A percentile compares a stretch with the other conserved stretches of the same genome.
Evolutionary conservation across 2,113 vertebrate genomes (phyloP).

Genomic region (Ptyas mucosa): DNA sequence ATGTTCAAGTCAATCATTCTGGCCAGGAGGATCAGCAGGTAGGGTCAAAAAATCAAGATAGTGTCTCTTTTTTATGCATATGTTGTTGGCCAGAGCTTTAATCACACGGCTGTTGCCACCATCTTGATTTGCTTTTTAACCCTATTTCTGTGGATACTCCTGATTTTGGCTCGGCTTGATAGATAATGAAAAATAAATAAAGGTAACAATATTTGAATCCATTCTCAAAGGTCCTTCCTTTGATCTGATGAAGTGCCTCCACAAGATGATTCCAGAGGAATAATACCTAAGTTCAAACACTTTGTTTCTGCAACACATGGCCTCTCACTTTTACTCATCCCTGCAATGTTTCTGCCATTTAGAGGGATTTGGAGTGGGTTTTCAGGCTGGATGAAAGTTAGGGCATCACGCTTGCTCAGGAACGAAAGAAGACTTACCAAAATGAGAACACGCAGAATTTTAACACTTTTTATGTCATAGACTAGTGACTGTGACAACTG

Average conservation of each 20-base stretch:
- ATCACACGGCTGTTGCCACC: background rate
- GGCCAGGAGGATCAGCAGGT: background rate
- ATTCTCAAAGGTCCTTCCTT: background rate
- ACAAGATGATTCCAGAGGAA: background rate
- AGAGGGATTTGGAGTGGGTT: background rate
- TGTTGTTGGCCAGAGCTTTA: background rate
- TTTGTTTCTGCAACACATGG: background rate
- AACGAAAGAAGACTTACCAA: background rate
- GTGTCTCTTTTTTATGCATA: background rate
- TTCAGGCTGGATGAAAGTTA: background rate
- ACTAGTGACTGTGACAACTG: background rate
- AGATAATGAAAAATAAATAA: background rate
- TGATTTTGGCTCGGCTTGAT: background rate
- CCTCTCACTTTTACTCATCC: background rate
- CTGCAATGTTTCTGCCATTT: background rate
- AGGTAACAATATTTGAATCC: background rate
- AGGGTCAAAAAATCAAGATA: background rate
- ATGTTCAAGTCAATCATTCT: background rate
- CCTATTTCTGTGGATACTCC: background rate
- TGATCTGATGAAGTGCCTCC: background rate
- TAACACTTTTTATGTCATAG: background rate
- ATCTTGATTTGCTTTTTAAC: background rate
- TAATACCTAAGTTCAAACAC: background rate
- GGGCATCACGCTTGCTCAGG: background rate
- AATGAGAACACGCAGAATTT: background rate